These are phyloP conservation scores for Hyppa rectilinea DNA, from an alignment of 2,888 invertebrate species.

Conservation along the genomic window DNA sequence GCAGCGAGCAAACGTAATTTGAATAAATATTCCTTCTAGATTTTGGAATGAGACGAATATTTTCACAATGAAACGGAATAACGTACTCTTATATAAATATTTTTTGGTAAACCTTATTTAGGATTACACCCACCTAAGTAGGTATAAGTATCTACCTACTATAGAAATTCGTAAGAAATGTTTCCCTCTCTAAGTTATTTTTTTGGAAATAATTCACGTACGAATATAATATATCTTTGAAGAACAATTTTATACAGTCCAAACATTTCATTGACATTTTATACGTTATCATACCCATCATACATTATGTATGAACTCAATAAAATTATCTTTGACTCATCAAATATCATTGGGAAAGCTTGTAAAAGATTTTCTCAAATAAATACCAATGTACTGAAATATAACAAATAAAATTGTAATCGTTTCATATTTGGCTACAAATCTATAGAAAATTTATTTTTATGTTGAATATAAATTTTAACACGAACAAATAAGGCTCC, in stretches of 20 bases:
- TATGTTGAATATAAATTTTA: not conserved
- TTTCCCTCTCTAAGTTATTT: slow-evolving; percentile 25
- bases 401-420: not conserved
- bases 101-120: slow-evolving; percentile 58
- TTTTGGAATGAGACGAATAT: slow-evolving; percentile 55
- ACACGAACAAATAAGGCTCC: not conserved
- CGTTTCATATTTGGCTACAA: slow-evolving; percentile 15
- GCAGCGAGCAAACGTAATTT: slow-evolving; percentile 58
- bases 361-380: slow-evolving; percentile 26
- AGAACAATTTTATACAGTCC: slow-evolving; percentile 25
- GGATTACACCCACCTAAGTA: slow-evolving; percentile 33
- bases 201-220: slow-evolving; percentile 4
- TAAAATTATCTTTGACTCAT: slow-evolving; percentile 23
- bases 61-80: slow-evolving; percentile 48
- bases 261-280: slow-evolving; percentile 48
- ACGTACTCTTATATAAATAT: slow-evolving; percentile 57
- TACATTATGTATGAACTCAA: slow-evolving; percentile 39
- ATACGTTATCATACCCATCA: slow-evolving; percentile 33
- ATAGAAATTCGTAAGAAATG: slow-evolving; percentile 15
- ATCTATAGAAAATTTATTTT: not conserved
- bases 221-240: slow-evolving; percentile 32
- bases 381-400: not conserved
- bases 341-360: slow-evolving; percentile 13
- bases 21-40: slow-evolving; percentile 64
- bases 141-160: slow-evolving; percentile 6